phyloP scores from a whole-genome alignment of 1,140 invertebrate genomes.

The Atta cephalotes region DNA sequence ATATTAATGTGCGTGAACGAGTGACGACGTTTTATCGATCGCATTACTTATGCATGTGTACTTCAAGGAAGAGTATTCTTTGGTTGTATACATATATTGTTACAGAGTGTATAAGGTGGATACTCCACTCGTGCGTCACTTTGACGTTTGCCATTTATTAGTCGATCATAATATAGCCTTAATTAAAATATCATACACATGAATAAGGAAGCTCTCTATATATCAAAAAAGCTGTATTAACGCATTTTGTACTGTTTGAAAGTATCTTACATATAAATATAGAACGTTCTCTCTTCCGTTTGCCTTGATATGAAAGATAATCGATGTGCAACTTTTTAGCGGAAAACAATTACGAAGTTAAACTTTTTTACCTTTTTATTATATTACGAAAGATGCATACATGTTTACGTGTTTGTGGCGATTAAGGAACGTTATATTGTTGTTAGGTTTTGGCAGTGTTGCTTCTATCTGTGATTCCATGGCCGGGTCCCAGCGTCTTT shows the following conservation, averaged over 20 bases:
- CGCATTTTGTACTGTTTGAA: not conserved
- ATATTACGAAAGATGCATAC: not conserved
- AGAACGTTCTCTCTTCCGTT: not conserved
- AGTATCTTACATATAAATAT: not conserved
- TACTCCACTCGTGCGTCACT: conserved; percentile 33
- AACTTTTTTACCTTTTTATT: not conserved
- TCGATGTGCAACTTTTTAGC: not conserved
- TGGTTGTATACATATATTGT: conserved; percentile 2
- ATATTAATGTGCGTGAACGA: conserved; percentile 10
- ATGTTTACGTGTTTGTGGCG: not conserved
- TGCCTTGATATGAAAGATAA: not conserved
- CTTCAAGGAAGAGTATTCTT: conserved; percentile 19
- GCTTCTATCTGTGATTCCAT: conserved; percentile 93
- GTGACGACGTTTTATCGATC: conserved; percentile 44
- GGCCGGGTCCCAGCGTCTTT: conserved; percentile 94
- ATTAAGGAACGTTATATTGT: conserved; percentile 35
- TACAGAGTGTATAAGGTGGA: conserved; percentile 14
- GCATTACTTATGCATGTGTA: conserved; percentile 46
- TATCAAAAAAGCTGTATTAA: not conserved
- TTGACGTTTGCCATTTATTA: conserved; percentile 49
- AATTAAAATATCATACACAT: conserved; percentile 38
- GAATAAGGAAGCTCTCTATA: not conserved
- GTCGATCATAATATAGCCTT: conserved; percentile 30
- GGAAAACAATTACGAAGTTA: not conserved
- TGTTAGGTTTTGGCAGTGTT: conserved; percentile 91